These are phyloP conservation scores for Rhynchopsitta pachyrhyncha DNA, from an alignment of 2,113 vertebrate species.

Conservation along the genomic window DNA sequence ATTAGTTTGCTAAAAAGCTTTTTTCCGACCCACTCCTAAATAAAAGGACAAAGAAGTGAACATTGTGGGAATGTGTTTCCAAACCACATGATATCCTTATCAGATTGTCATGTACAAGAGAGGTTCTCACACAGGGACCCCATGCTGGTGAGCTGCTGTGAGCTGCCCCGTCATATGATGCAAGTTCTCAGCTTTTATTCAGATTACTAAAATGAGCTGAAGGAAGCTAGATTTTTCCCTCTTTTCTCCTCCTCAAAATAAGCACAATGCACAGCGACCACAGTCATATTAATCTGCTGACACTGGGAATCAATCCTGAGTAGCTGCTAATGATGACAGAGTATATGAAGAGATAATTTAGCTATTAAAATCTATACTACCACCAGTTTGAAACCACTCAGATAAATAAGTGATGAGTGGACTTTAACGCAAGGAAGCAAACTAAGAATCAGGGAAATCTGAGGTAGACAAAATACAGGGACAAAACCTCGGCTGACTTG, in stretches of 20 bases:
- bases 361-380: neutral
- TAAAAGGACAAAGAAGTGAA: conserved; percentile 59
- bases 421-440: neutral
- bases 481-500: neutral
- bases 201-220: conserved; percentile 47
- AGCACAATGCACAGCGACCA: neutral
- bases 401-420: neutral
- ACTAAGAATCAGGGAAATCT: neutral
- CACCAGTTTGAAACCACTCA: neutral
- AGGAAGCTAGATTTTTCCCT: neutral
- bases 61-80: conserved; percentile 59
- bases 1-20: neutral
- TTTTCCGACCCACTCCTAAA: conserved; percentile 34
- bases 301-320: conserved; percentile 1
- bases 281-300: neutral
- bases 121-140: conserved; percentile 64
- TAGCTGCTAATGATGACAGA: neutral
- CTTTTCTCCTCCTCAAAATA: neutral
- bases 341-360: neutral
- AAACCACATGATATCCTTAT: conserved; percentile 70
- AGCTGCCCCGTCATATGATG: conserved; percentile 50
- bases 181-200: conserved; percentile 32
- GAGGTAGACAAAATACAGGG: neutral
- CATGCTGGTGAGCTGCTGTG: conserved; percentile 47
- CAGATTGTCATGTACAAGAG: conserved; percentile 66